A percentile compares a stretch with the other conserved stretches of the same genome.
Evolutionary conservation across 2,797 vertebrate genomes (phyloP).

Genomic region (Halcyon chelicuti): DNA sequence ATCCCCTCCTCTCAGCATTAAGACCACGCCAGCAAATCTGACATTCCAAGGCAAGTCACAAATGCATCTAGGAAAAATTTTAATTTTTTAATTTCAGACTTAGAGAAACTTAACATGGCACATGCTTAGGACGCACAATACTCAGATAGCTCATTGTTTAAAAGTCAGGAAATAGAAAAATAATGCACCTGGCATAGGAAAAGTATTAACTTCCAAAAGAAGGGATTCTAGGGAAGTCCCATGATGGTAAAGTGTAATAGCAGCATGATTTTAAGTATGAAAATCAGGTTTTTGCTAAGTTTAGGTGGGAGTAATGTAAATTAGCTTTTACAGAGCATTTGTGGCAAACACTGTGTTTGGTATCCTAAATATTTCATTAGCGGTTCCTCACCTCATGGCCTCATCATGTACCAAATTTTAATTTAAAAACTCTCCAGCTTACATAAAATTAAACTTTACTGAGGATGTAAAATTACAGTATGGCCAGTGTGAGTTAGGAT

Average conservation of each 20-base stretch:
- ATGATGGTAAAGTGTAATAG: neutral
- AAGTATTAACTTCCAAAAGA: neutral
- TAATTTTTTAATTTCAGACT: neutral
- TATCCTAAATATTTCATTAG: neutral
- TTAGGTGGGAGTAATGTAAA: neutral
- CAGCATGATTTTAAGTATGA: neutral
- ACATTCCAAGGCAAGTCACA: neutral
- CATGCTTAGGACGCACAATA: neutral
- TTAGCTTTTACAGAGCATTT: neutral
- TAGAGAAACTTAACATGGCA: neutral
- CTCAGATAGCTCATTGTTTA: neutral
- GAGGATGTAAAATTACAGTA: neutral
- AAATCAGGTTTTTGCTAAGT: neutral
- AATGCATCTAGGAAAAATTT: neutral
- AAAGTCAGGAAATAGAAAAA: neutral
- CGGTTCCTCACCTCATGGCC: neutral
- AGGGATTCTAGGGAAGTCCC: neutral
- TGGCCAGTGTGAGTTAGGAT: neutral
- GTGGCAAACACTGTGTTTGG: neutral
- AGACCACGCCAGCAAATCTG: slow-evolving; percentile 19
- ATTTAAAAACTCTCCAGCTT: neutral
- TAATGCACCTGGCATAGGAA: neutral
- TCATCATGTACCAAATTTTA: neutral
- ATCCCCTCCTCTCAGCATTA: neutral
- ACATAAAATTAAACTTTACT: neutral